Percentiles rank a stretch among this genome's conserved stretches.
These are phyloP conservation scores for Formica exsecta DNA, from an alignment of 1,140 invertebrate species.

Conservation along the genomic window DNA sequence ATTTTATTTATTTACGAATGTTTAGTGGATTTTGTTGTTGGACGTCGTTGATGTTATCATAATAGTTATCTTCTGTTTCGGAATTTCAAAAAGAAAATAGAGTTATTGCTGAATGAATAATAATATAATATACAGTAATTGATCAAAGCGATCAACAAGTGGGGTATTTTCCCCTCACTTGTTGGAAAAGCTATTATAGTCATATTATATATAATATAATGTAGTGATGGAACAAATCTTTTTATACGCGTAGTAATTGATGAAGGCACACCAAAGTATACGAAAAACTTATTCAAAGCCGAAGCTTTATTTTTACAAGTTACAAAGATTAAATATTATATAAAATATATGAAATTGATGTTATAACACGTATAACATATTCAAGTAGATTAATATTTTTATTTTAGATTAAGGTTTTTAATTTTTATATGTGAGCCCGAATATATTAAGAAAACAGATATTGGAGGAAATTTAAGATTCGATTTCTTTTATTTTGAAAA, in stretches of 20 bases:
- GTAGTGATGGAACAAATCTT: constrained; percentile 8
- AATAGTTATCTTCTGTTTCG: not conserved
- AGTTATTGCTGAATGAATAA: constrained; percentile 13
- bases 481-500: not conserved
- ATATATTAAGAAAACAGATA: not conserved
- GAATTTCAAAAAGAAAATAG: constrained; percentile 19
- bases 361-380: not conserved
- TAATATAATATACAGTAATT: constrained; percentile 40
- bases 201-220: constrained; percentile 39
- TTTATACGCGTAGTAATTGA: constrained; percentile 14
- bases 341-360: not conserved
- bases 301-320: not conserved
- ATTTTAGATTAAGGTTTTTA: not conserved
- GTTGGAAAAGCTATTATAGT: constrained; percentile 35
- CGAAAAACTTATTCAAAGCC: constrained; percentile 6
- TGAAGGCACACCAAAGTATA: not conserved
- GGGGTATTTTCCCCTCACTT: constrained; percentile 33
- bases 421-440: not conserved
- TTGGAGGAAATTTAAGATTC: not conserved
- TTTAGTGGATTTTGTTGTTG: not conserved
- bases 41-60: constrained; percentile 5
- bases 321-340: constrained; percentile 23
- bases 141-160: constrained; percentile 54
- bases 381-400: not conserved
- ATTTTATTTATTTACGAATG: constrained; percentile 10